Conservation (phyloP, 2,113 vertebrate genomes). For the Columbina picui region DNA sequence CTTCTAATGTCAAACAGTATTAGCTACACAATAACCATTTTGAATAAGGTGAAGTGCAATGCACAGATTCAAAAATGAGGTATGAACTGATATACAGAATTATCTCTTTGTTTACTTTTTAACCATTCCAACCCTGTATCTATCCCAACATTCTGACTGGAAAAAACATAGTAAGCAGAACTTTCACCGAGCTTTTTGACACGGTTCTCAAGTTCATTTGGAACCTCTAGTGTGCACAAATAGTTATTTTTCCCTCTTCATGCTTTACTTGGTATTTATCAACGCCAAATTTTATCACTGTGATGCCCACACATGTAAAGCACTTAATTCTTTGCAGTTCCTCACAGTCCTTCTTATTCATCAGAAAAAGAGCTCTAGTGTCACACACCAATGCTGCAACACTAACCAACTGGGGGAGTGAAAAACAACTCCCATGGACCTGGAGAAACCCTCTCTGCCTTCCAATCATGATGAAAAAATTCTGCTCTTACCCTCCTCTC, state of each 20-base stretch:
- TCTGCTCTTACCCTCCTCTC: neutral
- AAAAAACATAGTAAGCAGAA: neutral
- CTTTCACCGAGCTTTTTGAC: neutral
- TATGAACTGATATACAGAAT: neutral
- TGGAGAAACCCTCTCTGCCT: neutral
- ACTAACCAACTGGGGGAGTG: neutral
- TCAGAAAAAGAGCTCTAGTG: neutral
- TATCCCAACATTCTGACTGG: neutral
- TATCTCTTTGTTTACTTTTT: neutral
- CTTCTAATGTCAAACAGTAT: neutral
- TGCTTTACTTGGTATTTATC: neutral
- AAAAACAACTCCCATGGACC: neutral
- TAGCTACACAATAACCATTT: neutral
- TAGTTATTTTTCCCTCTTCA: neutral
- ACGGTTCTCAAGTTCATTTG: neutral
- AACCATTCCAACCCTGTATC: neutral
- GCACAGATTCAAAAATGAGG: neutral
- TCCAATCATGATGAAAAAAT: neutral
- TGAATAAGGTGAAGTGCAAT: neutral
- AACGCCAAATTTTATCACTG: neutral
- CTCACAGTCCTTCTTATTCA: neutral
- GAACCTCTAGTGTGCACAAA: neutral
- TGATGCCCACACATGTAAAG: neutral
- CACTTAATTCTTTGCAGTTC: neutral
- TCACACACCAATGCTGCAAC: neutral